Evolutionary conservation across 2,113 vertebrate species (phyloP), one percentile per base, ranked within the genome.

Genomic region (Silurus asotus): DNA sequence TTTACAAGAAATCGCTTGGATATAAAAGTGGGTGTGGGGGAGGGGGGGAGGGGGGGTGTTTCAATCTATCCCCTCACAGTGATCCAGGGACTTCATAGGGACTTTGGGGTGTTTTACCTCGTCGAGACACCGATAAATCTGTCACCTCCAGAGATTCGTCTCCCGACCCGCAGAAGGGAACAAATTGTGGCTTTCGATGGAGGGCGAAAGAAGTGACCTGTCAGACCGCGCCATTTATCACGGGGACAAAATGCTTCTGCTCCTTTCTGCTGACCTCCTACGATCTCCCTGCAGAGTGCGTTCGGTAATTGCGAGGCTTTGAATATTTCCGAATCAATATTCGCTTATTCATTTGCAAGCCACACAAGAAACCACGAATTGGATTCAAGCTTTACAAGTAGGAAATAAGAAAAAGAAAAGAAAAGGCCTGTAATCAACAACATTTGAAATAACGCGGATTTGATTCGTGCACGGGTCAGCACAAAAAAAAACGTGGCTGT

Each of bases 71-170:
- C 92, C 88, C 37, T 37, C 84, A 87, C 88, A 92, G 89, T 93
- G 90, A 93, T 96, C 94, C 94, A 91, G 51, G 93, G 92, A 93
- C 92, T 94, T 95, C 94, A 94, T 92, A 93, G 92, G 92, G 91
- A 88, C 94, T 96, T 96, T 91, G 95, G 94, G 92, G 94, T 91
- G 94, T 96, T 96, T 96, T 94, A 95, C 94, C 93, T 94, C 92
- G 90, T 92, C 93, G 93, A 94, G 96, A 95, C 92, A 92, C 93
- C 94, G 92, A 96, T 98, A 97, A 97, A 97, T 97, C 97, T 97
- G 96, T 97, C 96, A 96, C 93, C 93, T 92, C 92, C 93, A 93
- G 92, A 96, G 96, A 96, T 96, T 95, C 92, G 94, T 96, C 94
- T 95, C 92, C 92, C 92, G 95, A 92, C 94, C 94, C 93, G 93